Conservation (phyloP, 2,113 vertebrate genomes). For the Zootoca vivipara region DNA sequence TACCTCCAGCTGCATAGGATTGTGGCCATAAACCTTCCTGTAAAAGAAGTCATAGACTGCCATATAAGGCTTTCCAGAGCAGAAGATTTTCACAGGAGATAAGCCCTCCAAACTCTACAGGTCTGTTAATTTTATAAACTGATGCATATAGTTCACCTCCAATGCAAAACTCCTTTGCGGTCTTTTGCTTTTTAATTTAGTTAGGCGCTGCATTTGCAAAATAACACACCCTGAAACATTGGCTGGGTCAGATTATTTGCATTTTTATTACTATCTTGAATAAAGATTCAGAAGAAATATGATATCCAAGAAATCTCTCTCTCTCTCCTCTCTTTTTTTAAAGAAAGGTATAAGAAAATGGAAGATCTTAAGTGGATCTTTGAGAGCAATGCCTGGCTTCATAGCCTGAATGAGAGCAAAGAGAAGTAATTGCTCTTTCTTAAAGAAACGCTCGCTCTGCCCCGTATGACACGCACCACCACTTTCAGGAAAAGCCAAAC, state of each 20-base stretch:
- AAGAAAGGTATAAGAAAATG: background rate
- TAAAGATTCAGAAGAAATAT: conserved; percentile 54
- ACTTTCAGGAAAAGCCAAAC: conserved; percentile 52
- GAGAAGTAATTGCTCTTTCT: conserved; percentile 67
- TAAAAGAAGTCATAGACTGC: background rate
- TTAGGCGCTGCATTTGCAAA: conserved; percentile 38
- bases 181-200: conserved; percentile 42
- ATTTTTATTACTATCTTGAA: conserved; percentile 76
- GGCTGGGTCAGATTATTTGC: conserved; percentile 72
- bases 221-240: conserved; percentile 57
- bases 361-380: conserved; percentile 58
- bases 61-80: conserved; percentile 4
- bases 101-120: conserved; percentile 22
- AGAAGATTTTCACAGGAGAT: background rate
- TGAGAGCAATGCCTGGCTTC: conserved; percentile 53
- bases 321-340: too few species aligned
- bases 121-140: conserved; percentile 27
- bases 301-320: conserved; percentile 61
- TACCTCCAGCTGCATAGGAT: background rate
- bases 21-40: background rate
- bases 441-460: conserved; percentile 51
- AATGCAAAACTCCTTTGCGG: conserved; percentile 16
- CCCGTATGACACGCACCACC: conserved; percentile 48
- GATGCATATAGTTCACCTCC: conserved; percentile 1
- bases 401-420: conserved; percentile 47